Base-by-base conservation (phyloP, 2,113 vertebrate species). In the Hippoglossus stenolepis region DNA sequence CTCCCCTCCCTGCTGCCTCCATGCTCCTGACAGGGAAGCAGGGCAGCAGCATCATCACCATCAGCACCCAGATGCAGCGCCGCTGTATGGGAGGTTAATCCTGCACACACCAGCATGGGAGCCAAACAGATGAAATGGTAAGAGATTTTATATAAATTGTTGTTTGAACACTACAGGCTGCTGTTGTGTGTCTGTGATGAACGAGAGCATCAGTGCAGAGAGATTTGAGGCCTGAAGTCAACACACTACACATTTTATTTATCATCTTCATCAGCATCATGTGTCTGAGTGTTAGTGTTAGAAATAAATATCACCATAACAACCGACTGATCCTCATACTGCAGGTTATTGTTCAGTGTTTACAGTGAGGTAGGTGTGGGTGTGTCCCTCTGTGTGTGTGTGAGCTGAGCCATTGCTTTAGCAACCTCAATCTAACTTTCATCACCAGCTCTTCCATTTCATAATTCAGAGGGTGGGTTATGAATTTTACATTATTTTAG, bases 41-140 rank as follows among this genome's bases (percentile, higher is more conserved):
- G 87, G 80, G 88, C 89, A 51, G 4, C 47, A 51, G 7, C 47
- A 15, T 18, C 47, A 51, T 51, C 47, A 20, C 40, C 40, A 90
- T 91, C 89, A 31, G 31, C 31, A 87, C 87, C 90, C 87, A 90
- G 84, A 92, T 90, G 88, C 68, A 43, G 82, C 77, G 70, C 81
- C 18, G 47, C 83, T 88, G 83, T 73, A 84, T 90, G 87, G 91
- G 89, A 80, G 90, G 86, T 74, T 94, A 91, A 87, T 72, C 75
- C 76, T 70, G 76, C 83, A 70, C 83, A 81, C 59, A 84, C 45
- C 90, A 94, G 87, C 86, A 95, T 95, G 94, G 94, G 94, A 93
- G 94, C 92, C 65, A 95, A 95, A 90, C 94, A 92, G 87, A 94
- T 95, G 93, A 95, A 95, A 94, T 95, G 94, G 94, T 95, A 93